Evolutionary conservation across 2,888 invertebrate genomes (phyloP), one percentile per base, ranked within the genome.

Genomic region (Microplitis deprimator): DNA sequence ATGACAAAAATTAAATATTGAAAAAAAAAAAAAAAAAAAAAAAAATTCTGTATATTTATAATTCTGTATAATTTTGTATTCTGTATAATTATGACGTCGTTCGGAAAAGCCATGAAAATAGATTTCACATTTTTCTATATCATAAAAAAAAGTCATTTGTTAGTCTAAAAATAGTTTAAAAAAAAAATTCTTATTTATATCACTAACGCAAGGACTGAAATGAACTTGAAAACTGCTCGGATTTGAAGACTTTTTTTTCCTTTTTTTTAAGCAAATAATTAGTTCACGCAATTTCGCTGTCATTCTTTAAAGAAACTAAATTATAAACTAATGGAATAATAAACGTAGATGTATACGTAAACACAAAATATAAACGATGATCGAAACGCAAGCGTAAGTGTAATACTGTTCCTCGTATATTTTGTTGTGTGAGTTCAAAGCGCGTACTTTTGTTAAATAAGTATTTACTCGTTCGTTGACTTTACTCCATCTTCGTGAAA

Each of bases 401-500:
- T 41, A 68, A 68, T 41, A 68, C 39, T 10, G n/a, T 40, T 41
- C 39, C 41, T 68, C 40, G 16, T 68, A 41, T 68, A 40, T 68
- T 68, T n/a, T 68, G 29, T 29, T 4, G 29, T 68, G 17, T 13
- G 38, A 65, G 65, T 65, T 38, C 38, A 65, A 50, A 65, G 29
- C 65, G 65, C 65, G 65, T 65, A 17, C 73, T 64, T 41, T 62
- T n/a, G 64, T 20, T 64, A 64, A 73, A 73, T 64, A 16, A 73
- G 73, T 73, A 73, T 73, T 73, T 64, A 73, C 64, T 73, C 17
- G 29, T 20, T 65, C 38, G 65, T 65, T 65, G 65, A 65, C 65
- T 65, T 38, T 5, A 29, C 13, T 65, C 65, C 50, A 50, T 50
- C 50, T 50, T 13, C 50, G 13, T 50, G 13, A 50, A 50, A 50